Conservation (phyloP, 2,888 invertebrate genomes). For the Pimpla rufipes region DNA sequence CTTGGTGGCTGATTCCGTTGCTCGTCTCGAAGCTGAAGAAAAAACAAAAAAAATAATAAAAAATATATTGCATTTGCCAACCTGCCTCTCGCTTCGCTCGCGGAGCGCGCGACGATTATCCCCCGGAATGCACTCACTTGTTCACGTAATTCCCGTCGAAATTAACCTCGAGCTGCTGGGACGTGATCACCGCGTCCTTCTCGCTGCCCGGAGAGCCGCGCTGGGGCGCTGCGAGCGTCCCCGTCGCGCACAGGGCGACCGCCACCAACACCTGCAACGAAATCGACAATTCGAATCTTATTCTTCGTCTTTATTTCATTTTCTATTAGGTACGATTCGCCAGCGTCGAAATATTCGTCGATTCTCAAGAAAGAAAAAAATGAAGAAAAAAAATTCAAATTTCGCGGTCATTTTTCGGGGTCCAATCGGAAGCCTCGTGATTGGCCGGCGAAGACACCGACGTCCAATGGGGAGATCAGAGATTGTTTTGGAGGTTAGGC, state of each 20-base stretch:
- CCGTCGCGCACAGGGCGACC: conserved; percentile 81
- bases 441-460: no score
- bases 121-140: conserved; percentile 78
- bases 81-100: neutral
- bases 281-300: neutral
- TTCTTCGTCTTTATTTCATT: no score
- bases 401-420: neutral
- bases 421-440: neutral
- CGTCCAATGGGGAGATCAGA: no score
- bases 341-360: no score
- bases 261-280: conserved; percentile 79
- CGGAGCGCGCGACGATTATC: conserved; percentile 21
- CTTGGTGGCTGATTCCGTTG: conserved; percentile 86
- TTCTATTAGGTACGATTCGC: no score
- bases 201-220: conserved; percentile 79
- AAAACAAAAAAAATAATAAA: neutral
- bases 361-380: no score
- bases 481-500: no score
- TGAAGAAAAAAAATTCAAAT: neutral
- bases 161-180: conserved; percentile 84
- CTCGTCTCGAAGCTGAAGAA: conserved; percentile 85
- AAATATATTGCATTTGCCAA: conserved; percentile 22
- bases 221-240: conserved; percentile 81
- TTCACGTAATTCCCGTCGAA: conserved; percentile 84
- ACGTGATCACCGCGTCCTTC: conserved; percentile 83